Evolutionary conservation across 1,140 invertebrate species (phyloP).

Genomic region (Drosophila nasuta): DNA sequence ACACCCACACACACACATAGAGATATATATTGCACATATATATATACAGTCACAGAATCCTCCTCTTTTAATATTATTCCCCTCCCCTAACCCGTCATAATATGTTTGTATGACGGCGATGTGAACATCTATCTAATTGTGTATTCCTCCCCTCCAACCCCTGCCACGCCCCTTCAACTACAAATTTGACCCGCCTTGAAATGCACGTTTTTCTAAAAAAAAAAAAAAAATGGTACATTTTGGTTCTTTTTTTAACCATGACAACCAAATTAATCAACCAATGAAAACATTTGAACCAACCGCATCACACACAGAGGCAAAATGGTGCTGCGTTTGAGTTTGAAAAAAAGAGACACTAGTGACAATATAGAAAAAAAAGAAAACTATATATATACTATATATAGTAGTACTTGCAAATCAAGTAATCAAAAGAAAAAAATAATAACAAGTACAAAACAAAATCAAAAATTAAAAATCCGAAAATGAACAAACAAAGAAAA

Average conservation of each 20-base stretch:
- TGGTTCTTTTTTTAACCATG: constrained; percentile 51
- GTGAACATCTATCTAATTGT: constrained; percentile 32
- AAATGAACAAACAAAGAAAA: constrained; percentile 39
- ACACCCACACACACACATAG: neutral
- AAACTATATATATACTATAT: too few relatives aligned
- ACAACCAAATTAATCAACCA: constrained; percentile 35
- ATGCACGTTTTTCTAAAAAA: constrained; percentile 30
- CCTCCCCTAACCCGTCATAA: neutral
- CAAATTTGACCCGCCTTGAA: constrained; percentile 27
- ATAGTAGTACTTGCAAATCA: constrained; percentile 56
- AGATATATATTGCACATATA: too few relatives aligned
- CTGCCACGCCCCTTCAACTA: constrained; percentile 5
- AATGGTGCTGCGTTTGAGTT: constrained; percentile 80
- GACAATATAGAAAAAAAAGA: constrained; percentile 74
- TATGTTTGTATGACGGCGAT: constrained; percentile 6
- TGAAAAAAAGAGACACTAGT: constrained; percentile 85
- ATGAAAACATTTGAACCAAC: constrained; percentile 51
- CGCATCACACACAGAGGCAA: constrained; percentile 63
- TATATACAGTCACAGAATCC: constrained; percentile 2
- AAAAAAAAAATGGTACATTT: constrained; percentile 34
- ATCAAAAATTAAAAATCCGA: constrained; percentile 50
- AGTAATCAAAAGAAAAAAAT: constrained; percentile 33
- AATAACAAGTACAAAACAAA: constrained; percentile 50
- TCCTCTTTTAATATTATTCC: constrained; percentile 12
- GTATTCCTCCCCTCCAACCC: constrained; percentile 15